Evolutionary conservation across 2,888 invertebrate species (phyloP).

Genomic region (Mesorhabditis spiculigera): DNA sequence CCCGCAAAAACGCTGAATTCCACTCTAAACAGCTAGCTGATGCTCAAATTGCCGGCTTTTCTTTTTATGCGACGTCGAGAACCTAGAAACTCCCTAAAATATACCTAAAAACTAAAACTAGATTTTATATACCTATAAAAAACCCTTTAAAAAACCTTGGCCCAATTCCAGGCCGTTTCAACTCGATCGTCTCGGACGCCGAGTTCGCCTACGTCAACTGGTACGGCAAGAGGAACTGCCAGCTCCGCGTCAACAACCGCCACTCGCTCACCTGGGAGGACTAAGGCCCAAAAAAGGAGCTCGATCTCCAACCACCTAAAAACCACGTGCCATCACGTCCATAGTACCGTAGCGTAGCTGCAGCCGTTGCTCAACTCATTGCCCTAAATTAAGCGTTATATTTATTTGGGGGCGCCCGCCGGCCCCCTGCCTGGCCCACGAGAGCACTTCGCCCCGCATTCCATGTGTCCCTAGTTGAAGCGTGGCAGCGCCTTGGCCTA

Average conservation of each 20-base stretch:
- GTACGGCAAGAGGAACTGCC: slow-evolving; percentile 57
- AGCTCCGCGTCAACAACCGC: slow-evolving; percentile 49
- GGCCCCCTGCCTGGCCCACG: background rate
- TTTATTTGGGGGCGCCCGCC: background rate
- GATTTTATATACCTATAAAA: too few species aligned
- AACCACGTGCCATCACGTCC: background rate
- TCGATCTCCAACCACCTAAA: background rate
- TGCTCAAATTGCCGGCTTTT: too few species aligned
- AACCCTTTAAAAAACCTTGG: background rate
- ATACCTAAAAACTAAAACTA: too few species aligned
- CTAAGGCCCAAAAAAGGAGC: slow-evolving; percentile 23
- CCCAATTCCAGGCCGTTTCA: slow-evolving; percentile 39
- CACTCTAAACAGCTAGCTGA: too few species aligned
- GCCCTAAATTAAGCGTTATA: background rate
- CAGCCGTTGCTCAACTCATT: slow-evolving; percentile 2
- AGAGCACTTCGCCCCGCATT: background rate
- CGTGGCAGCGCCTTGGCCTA: too few species aligned
- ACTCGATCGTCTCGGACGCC: slow-evolving; percentile 55
- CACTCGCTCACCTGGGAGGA: slow-evolving; percentile 57
- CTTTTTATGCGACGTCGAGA: too few species aligned
- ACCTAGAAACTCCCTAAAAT: too few species aligned
- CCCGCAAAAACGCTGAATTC: too few species aligned
- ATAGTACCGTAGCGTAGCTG: background rate
- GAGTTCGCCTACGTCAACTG: slow-evolving; percentile 55
- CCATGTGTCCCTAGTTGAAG: background rate